Evolutionary conservation across 2,797 vertebrate species (phyloP).

Genomic region (Notolabrus celidotus): DNA sequence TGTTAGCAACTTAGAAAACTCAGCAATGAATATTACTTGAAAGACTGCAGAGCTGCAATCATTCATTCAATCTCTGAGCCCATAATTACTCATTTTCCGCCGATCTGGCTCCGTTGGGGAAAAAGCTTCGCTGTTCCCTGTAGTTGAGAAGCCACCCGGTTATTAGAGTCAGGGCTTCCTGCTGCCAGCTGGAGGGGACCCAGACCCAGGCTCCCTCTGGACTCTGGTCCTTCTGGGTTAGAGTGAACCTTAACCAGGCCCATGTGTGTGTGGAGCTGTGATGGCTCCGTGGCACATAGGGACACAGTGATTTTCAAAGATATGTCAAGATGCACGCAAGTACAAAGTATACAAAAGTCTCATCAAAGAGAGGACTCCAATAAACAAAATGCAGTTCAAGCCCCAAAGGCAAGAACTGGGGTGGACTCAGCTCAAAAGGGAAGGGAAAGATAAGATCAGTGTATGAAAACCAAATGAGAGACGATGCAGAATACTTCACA

Average conservation of each 20-base stretch:
- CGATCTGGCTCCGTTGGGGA: constrained; percentile 75
- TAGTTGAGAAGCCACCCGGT: constrained; percentile 81
- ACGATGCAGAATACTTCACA: constrained; percentile 18
- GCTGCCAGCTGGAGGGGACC: constrained; percentile 80
- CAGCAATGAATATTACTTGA: constrained; percentile 77
- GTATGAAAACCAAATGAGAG: constrained; percentile 18
- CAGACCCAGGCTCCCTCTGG: constrained; percentile 74
- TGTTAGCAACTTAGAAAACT: constrained; percentile 68
- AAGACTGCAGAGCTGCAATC: constrained; percentile 78
- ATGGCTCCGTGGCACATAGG: constrained; percentile 34
- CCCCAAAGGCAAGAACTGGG: constrained; percentile 13
- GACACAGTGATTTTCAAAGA: constrained; percentile 14
- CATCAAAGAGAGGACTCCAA: constrained; percentile 22
- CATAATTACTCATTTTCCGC: constrained; percentile 86
- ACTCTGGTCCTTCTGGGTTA: constrained; percentile 62
- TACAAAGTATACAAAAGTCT: constrained; percentile 22
- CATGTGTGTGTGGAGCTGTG: constrained; percentile 46
- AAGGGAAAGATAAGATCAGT: constrained; percentile 21
- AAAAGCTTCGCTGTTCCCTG: constrained; percentile 74
- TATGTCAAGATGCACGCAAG: constrained; percentile 16
- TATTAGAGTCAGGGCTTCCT: constrained; percentile 81
- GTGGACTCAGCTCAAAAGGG: constrained; percentile 32
- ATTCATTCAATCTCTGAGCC: constrained; percentile 80
- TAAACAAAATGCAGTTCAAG: constrained; percentile 15
- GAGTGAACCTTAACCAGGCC: constrained; percentile 53